Percentiles rank a stretch among this genome's conserved stretches.
phyloP scores from a whole-genome alignment of 2,113 vertebrate species.

The Hoplias malabaricus region DNA sequence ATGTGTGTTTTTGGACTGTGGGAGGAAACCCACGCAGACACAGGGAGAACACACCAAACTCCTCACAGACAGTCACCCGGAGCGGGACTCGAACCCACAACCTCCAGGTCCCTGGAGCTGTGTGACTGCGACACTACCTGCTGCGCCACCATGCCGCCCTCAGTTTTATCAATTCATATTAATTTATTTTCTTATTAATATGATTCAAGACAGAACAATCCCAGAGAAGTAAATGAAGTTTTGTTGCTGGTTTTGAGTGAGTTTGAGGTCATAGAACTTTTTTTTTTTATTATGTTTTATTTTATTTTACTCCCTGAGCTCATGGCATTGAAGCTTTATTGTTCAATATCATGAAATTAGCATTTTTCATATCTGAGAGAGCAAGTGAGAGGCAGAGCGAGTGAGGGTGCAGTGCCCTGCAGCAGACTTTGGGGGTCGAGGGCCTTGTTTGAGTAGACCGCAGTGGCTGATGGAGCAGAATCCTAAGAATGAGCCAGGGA shows the following conservation, averaged over 20 bases:
- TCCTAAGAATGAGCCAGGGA: no score
- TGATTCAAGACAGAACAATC: background rate
- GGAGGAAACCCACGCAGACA: no score
- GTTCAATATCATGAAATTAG: background rate
- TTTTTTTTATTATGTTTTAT: background rate
- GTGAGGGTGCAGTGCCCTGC: background rate
- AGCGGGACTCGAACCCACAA: no score
- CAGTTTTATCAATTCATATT: no score
- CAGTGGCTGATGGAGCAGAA: background rate
- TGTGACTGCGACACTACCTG: no score
- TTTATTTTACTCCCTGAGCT: conserved; percentile 28
- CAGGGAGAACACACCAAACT: no score
- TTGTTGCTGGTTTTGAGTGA: background rate
- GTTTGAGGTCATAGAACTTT: background rate
- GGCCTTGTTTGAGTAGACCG: background rate
- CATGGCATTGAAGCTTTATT: conserved; percentile 32
- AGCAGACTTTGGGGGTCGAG: background rate
- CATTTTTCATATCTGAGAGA: background rate
- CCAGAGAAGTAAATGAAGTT: background rate
- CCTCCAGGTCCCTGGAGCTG: no score
- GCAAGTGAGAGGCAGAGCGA: background rate
- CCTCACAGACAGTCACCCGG: no score
- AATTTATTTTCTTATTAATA: background rate
- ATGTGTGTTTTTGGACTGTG: no score
- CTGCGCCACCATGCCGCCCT: no score